Base-by-base conservation (phyloP, 2,113 vertebrate genomes). In the Microcebus lehilahytsara region DNA sequence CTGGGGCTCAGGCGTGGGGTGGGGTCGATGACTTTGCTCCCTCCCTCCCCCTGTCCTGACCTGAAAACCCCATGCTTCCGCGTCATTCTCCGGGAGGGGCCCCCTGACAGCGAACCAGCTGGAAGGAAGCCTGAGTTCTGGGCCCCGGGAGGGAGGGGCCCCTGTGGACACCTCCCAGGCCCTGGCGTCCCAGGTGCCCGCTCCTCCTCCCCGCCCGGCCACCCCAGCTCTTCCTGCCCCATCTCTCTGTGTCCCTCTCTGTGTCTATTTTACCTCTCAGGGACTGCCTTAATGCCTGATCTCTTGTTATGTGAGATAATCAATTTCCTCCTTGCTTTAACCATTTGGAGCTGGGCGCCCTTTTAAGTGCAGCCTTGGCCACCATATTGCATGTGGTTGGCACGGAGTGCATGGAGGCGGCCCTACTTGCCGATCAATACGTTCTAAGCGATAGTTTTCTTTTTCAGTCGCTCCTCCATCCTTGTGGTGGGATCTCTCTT, bases 71-170 rank as follows among this genome's bases (percentile, higher is more conserved):
- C 11, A 23, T 11, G 78, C 72, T 51, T 96, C 71, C 4, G 53
- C 49, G 32, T 87, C 86, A 51, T 66, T 97, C 66, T 56, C n/a
- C 5, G 79, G 92, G 88, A 75, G 78, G 81, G 32, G 34, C 17
- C 22, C 72, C 84, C 78, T 17, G 20, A 51, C 93, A 71, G 89
- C 37, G 46, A 62, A 30, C 62, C 46, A 37, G 22, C 84, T 37
- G 64, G 74, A 97, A 66, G 58, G 75, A 93, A 97, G 67, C 83
- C 71, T 27, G 49, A 53, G 46, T 92, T 58, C 93, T 58, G 60
- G 40, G 85, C 22, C 46, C 32, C 49, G 56, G 30, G 42, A 84
- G 87, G 51, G 75, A 69, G 94, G 37, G 53, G 87, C n/a, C 9
- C 75, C 69, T 9, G 32, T 5, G 74, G 53, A 46, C 32, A 30